Percentiles rank a stretch among this genome's conserved stretches.
These are phyloP conservation scores for Drosophila nigrodunni DNA, from an alignment of 1,140 invertebrate species.

Conservation along the genomic window DNA sequence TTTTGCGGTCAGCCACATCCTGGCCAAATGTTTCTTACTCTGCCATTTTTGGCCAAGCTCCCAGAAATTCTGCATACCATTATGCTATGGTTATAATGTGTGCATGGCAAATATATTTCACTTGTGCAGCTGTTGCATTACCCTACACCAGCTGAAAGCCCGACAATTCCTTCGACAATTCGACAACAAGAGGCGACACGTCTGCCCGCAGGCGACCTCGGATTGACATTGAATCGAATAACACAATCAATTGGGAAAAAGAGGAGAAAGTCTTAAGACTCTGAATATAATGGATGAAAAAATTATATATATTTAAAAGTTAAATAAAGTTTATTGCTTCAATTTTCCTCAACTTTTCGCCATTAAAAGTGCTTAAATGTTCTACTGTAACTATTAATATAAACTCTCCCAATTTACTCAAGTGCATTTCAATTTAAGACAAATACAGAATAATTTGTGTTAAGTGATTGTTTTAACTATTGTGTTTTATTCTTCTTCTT, in stretches of 20 bases:
- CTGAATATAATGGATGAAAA: too few relatives aligned
- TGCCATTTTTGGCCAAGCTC: not conserved
- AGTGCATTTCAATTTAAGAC: conserved; percentile 24
- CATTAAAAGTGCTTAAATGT: too few relatives aligned
- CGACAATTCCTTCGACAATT: conserved; percentile 33
- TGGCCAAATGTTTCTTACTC: conserved; percentile 15
- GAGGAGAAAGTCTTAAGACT: not conserved
- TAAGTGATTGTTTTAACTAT: conserved; percentile 29
- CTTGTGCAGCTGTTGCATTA: conserved; percentile 38
- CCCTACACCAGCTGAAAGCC: conserved; percentile 14
- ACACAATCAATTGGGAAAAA: not conserved
- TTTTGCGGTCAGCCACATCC: conserved; percentile 41
- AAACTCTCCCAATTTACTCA: not conserved
- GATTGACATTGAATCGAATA: not conserved
- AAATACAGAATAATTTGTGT: conserved; percentile 24
- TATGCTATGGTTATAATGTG: conserved; percentile 24
- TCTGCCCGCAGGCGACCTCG: not conserved
- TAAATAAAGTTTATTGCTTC: too few relatives aligned
- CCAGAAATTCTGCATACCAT: conserved; percentile 15
- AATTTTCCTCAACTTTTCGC: too few relatives aligned
- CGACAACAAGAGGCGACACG: conserved; percentile 1
- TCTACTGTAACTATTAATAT: too few relatives aligned
- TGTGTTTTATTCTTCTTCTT: not conserved
- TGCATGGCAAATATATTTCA: conserved; percentile 3
- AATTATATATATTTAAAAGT: too few relatives aligned